phyloP scores from a whole-genome alignment of 2,888 invertebrate species.

The Halictus quadricinctus region DNA sequence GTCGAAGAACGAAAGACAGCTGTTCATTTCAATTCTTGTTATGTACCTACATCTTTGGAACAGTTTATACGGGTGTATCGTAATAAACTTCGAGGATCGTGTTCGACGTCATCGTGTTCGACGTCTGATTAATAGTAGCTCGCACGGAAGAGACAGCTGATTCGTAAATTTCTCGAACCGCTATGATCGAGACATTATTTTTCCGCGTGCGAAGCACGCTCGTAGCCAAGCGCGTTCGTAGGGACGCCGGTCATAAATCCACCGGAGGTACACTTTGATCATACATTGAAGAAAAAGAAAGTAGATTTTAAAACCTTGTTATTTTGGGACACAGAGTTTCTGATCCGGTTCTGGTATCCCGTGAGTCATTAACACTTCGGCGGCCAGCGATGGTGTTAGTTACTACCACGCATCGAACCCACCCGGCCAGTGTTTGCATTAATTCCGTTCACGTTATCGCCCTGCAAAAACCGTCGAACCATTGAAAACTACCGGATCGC shows the following conservation, averaged over 20 bases:
- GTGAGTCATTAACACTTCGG: conserved; percentile 13
- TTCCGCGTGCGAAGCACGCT: not conserved
- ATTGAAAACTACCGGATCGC: not conserved
- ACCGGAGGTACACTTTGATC: not conserved
- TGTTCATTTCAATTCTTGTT: not conserved
- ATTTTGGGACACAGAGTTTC: conserved; percentile 11
- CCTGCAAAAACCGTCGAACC: not conserved
- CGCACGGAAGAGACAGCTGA: not conserved
- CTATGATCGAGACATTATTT: conserved; percentile 3
- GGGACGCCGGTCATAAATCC: conserved; percentile 1
- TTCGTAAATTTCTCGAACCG: not conserved
- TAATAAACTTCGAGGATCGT: not conserved
- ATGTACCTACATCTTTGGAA: not conserved
- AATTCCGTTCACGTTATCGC: not conserved
- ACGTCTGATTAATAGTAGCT: not conserved
- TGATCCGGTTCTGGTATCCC: conserved; percentile 14
- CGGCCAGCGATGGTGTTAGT: not conserved
- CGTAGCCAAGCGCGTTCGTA: not conserved
- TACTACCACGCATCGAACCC: not conserved
- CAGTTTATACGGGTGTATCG: not conserved
- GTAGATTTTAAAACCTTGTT: conserved; percentile 18
- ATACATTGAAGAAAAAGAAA: conserved; percentile 1
- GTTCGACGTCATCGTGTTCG: not conserved
- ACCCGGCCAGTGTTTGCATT: conserved; percentile 3
- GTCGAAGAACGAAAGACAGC: not conserved